Base-by-base conservation (phyloP, 2,888 invertebrate genomes). In the Nomada ruficornis region DNA sequence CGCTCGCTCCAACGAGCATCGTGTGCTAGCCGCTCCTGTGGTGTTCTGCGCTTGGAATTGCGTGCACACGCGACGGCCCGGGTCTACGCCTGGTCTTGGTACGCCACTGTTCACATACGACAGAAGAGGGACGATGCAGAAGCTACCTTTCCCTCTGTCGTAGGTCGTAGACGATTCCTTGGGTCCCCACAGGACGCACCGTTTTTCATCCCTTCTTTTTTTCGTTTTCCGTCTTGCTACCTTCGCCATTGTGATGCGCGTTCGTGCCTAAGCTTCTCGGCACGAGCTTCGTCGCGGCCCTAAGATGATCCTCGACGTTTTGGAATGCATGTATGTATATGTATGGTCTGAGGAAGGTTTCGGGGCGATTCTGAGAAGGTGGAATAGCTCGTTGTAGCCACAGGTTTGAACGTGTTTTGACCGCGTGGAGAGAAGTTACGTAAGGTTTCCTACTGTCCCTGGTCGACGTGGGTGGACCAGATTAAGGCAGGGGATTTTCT, bases 21-120 rank as follows among this genome's bases (percentile, higher is more conserved):
- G 10, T 57, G 55, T n/a, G 2, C 29, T 63, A 47, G 70, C 64
- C 52, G 63, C 76, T 74, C 75, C 63, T 77, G 78, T 74, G 20
- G 20, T 81, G 86, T 74, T 83, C 64, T 67, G 55, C 68, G 36
- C 36, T 36, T 36, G 36, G 36, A 36, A 36, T 79, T 55, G 57
- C 70, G 47, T 60, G 54, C 70, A 47, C 73, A 50, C 65, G 68
- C 67, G 42, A 10, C 52, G n/a, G n/a, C 18, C 18, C 18, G 26
- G 26, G 62, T 55, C 18, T 52, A 26, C 64, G 11, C 52, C 10
- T 1, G 15, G 57, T 29, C 54, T 72, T 52, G 15, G 20, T 63
- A 73, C 68, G 13, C 29, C 60, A 5, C 36, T 36, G 36, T 7
- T 36, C 36, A 1, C 36, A 7, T 36, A 36, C 36, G 36, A 36